These are phyloP conservation scores for Cyrtonyx montezumae DNA, from an alignment of 2,113 vertebrate genomes.

Conservation along the genomic window DNA sequence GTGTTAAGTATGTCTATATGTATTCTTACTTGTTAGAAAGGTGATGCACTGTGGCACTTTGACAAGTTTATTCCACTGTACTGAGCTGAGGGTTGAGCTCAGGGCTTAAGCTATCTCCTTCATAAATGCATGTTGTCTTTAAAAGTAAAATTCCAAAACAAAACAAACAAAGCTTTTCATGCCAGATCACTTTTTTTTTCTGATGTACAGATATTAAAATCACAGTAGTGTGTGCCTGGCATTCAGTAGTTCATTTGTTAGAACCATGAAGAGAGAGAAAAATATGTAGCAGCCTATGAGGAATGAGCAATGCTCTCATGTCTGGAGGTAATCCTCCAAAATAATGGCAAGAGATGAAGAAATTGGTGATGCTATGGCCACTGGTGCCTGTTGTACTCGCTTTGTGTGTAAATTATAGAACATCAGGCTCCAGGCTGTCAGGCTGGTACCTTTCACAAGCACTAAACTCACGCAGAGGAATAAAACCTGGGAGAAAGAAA, in stretches of 20 bases:
- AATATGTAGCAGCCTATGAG: neutral
- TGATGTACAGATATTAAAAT: neutral
- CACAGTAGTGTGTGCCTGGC: neutral
- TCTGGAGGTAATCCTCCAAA: constrained; percentile 41
- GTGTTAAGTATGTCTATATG: rapidly evolving
- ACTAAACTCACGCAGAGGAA: constrained; percentile 30
- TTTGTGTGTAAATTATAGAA: constrained; percentile 47
- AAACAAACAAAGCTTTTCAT: neutral
- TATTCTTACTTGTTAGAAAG: neutral
- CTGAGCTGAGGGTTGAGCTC: neutral
- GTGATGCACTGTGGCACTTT: neutral
- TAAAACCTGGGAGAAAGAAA: neutral
- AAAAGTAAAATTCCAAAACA: neutral
- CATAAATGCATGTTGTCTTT: neutral
- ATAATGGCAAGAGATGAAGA: constrained; percentile 20
- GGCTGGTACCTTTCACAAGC: constrained; percentile 9
- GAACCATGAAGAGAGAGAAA: neutral
- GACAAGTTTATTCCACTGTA: neutral
- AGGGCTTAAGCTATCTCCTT: neutral
- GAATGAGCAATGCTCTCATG: constrained; percentile 9
- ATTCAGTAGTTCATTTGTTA: neutral
- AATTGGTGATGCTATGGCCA: neutral
- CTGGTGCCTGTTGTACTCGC: constrained; percentile 7
- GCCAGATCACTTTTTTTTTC: neutral
- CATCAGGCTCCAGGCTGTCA: constrained; percentile 13